phyloP scores from a whole-genome alignment of 2,113 vertebrate species.

The Myrmophylax atrothorax region DNA sequence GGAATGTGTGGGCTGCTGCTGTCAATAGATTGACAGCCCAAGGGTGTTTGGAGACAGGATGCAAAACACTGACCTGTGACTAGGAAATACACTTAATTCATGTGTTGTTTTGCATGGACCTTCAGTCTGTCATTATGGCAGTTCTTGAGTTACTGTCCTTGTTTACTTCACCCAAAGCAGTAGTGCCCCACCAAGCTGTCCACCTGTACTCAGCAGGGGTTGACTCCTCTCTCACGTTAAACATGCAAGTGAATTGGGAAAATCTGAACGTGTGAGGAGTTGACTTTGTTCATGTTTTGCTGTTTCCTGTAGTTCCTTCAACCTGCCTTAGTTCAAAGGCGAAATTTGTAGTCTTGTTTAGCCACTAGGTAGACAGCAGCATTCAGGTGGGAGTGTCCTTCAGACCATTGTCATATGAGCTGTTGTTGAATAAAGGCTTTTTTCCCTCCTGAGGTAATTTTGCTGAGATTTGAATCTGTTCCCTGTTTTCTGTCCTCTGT shows the following conservation, averaged over 20 bases:
- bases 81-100: neutral
- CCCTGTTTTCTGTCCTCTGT: neutral
- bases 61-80: neutral
- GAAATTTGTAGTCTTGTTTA: neutral
- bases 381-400: neutral
- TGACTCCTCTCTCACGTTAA: neutral
- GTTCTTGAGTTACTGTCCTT: neutral
- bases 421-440: neutral
- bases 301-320: neutral
- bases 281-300: neutral
- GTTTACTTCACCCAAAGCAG: neutral
- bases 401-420: neutral
- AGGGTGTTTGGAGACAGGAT: neutral
- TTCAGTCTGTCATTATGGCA: neutral
- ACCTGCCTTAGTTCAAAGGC: neutral
- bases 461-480: neutral
- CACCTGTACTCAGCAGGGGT: neutral
- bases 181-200: neutral
- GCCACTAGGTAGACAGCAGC: neutral
- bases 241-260: neutral
- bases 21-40: neutral
- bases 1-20: neutral
- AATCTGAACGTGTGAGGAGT: neutral
- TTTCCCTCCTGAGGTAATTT: neutral
- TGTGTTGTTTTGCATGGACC: fast-evolving